Percentiles rank a stretch among this genome's conserved stretches.
Conservation (phyloP, 1,140 invertebrate genomes). For the Cotesia chilonis region DNA sequence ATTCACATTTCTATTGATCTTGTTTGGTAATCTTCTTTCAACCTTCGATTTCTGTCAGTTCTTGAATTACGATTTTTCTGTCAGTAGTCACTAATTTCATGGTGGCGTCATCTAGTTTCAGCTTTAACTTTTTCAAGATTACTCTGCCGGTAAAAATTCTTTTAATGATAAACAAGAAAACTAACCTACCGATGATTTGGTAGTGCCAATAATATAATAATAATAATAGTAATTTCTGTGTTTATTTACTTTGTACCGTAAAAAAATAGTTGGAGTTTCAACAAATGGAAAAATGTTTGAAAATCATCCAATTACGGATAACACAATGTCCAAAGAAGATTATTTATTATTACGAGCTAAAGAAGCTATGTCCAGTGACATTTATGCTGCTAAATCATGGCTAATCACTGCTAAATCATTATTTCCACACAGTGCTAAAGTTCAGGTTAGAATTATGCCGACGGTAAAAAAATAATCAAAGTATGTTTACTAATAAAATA, state of each 20-base stretch:
- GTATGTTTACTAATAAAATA: slow-evolving; percentile 30
- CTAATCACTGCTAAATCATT: slow-evolving; percentile 89
- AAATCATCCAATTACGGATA: slow-evolving; percentile 51
- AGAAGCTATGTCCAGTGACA: slow-evolving; percentile 74
- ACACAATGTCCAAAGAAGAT: slow-evolving; percentile 73
- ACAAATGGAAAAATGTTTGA: slow-evolving; percentile 53
- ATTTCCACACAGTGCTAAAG: slow-evolving; percentile 84
- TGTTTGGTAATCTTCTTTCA: too few species aligned
- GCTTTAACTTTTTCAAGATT: too few species aligned
- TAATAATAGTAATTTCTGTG: slow-evolving; percentile 6
- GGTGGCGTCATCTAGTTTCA: too few species aligned
- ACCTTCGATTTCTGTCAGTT: too few species aligned
- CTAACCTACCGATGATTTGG: too few species aligned
- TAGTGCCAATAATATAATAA: too few species aligned
- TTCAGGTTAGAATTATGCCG: slow-evolving; percentile 71
- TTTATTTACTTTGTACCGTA: not conserved
- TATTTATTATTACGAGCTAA: slow-evolving; percentile 82
- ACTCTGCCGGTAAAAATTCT: too few species aligned
- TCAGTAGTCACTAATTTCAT: too few species aligned
- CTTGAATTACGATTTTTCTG: too few species aligned
- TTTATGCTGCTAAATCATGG: slow-evolving; percentile 86
- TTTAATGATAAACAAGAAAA: too few species aligned
- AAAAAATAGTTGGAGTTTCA: not conserved
- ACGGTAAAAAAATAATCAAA: slow-evolving; percentile 19
- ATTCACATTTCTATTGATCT: too few species aligned